These are phyloP conservation scores for Drosophila albomicans DNA, from an alignment of 1,140 invertebrate species.

Conservation along the genomic window DNA sequence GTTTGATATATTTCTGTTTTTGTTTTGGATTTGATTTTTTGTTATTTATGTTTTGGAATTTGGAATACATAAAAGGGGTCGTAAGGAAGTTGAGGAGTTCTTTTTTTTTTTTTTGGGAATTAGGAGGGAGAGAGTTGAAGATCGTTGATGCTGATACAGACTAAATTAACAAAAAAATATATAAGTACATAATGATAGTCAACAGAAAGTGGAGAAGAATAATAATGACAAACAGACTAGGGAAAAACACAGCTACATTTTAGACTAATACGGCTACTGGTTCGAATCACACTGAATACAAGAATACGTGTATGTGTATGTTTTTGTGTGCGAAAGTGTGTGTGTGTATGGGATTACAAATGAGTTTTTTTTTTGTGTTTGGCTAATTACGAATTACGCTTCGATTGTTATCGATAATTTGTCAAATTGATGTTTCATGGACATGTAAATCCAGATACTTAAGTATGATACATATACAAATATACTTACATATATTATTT, in stretches of 20 bases:
- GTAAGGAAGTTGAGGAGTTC: background rate
- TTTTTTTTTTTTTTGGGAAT: background rate
- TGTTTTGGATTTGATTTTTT: slow-evolving; percentile 32
- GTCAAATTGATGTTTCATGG: slow-evolving; percentile 33
- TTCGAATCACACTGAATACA: slow-evolving; percentile 77
- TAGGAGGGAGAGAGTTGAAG: slow-evolving; percentile 30
- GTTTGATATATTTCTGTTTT: slow-evolving; percentile 3
- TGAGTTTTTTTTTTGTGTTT: slow-evolving; percentile 22
- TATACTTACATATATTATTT: slow-evolving; percentile 32
- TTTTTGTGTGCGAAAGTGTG: slow-evolving; percentile 26
- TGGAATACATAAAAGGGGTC: slow-evolving; percentile 35
- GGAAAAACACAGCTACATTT: slow-evolving; percentile 55
- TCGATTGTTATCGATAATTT: slow-evolving; percentile 42
- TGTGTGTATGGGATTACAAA: slow-evolving; percentile 47
- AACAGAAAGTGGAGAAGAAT: slow-evolving; percentile 5
- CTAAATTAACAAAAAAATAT: slow-evolving; percentile 26
- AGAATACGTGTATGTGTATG: slow-evolving; percentile 46
- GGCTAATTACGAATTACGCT: background rate
- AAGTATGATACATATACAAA: slow-evolving; percentile 33
- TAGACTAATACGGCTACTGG: slow-evolving; percentile 45
- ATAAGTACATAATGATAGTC: slow-evolving; percentile 16
- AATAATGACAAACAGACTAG: slow-evolving; percentile 36
- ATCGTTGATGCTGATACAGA: slow-evolving; percentile 42
- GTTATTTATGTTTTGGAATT: slow-evolving; percentile 56
- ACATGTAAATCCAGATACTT: slow-evolving; percentile 29